A percentile compares a stretch with the other conserved stretches of the same genome.
Conservation (phyloP, 2,113 vertebrate species). For the Clarias gariepinus region DNA sequence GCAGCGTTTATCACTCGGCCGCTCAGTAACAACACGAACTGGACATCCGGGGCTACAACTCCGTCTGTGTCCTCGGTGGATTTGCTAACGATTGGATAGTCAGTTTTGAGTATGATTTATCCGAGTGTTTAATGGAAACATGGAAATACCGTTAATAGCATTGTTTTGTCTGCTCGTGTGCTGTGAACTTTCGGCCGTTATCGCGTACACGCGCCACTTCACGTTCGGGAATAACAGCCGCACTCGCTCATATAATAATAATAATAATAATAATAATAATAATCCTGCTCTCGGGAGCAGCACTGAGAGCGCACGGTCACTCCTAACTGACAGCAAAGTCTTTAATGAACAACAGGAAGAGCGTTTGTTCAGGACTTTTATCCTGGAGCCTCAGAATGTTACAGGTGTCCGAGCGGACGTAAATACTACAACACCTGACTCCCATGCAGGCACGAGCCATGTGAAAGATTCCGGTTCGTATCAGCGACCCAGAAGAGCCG, state of each 20-base stretch:
- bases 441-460: neutral
- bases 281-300: neutral
- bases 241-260: neutral
- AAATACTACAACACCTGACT: neutral
- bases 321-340: neutral
- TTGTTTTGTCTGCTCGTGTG: constrained; percentile 34
- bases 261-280: too few species aligned
- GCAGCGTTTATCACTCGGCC: neutral
- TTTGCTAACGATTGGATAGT: neutral
- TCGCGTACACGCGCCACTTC: neutral
- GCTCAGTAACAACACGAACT: neutral
- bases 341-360: neutral
- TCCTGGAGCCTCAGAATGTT: neutral
- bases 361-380: neutral
- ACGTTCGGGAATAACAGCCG: neutral
- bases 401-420: neutral
- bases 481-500: constrained; percentile 21
- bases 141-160: constrained; percentile 18
- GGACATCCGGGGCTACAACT: neutral
- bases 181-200: constrained; percentile 29
- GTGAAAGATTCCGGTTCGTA: neutral
- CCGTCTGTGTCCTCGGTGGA: constrained; percentile 7
- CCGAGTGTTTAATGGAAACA: neutral
- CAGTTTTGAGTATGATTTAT: constrained; percentile 2
- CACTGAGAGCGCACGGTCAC: constrained; percentile 44